Evolutionary conservation across 2,888 invertebrate genomes (phyloP), one percentile per base, ranked within the genome.

Genomic region (Pristionchus entomophagus): DNA sequence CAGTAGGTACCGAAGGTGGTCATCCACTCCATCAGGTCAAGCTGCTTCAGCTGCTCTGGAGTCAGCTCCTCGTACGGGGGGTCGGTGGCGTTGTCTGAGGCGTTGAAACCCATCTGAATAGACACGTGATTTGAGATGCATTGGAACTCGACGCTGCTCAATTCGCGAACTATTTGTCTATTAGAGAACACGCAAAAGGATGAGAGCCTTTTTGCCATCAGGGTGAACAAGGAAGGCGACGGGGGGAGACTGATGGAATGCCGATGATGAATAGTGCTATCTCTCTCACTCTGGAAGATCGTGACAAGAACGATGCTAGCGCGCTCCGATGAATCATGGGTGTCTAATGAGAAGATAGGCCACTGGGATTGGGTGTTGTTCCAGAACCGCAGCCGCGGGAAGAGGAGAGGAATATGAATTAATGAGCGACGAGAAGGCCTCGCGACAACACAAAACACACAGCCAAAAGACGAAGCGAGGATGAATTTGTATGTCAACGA

Each of bases 1-100:
- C 91, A 89, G 38, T 86, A 73, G 53, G 56, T 86, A 41, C 86
- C 62, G 69, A 88, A 78, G 19, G 59, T 59, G 49, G 41, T 19
- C 69, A 69, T 38, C 69, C 69, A 69, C 45, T 45, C 45, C 45
- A 6, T 45, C 45, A 45, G 8, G 12, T 22, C 8, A 8, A 8
- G 10, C 59, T 59, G 8, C n/a, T 22, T n/a, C 59, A 8, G 10
- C 59, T 59, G 26, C 22, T 22, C 59, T 14, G 19, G 19, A 51
- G 45, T 45, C 45, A 14, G 14, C 45, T 59, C 26, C n/a, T 59
- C n/a, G 59, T 14, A 5, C 59, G 8, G 22, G 6, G n/a, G 6
- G 26, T 59, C n/a, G 59, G 26, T 26, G 6, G 8, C 59, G 59
- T 59, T n/a, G 12, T 8, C 6, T 22, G 73, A n/a, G 41, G 3